Conservation (phyloP, 2,888 invertebrate species). For the Tuberolachnus salignus region DNA sequence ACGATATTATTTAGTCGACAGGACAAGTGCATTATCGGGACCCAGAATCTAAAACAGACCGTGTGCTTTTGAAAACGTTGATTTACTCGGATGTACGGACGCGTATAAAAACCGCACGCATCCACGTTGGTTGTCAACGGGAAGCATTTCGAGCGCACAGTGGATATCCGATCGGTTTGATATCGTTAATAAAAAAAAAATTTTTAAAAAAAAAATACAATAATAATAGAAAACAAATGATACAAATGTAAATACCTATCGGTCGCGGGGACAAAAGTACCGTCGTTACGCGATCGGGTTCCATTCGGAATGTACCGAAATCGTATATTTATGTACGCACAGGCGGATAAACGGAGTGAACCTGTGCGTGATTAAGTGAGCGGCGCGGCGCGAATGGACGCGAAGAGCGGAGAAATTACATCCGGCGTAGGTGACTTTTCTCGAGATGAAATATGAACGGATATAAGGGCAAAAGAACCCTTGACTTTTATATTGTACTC, state of each 20-base stretch:
- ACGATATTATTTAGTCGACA: too few species aligned
- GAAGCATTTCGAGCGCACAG: background rate
- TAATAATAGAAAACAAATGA: background rate
- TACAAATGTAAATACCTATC: background rate
- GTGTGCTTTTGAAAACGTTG: too few species aligned
- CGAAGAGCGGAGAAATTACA: constrained; percentile 8
- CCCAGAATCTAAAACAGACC: too few species aligned
- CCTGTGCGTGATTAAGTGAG: background rate
- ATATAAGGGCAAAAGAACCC: constrained; percentile 24
- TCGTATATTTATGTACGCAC: background rate
- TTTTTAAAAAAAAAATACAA: too few species aligned
- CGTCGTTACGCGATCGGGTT: background rate
- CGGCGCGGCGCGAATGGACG: background rate
- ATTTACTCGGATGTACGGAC: too few species aligned
- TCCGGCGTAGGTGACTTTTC: background rate
- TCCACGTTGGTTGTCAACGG: too few species aligned
- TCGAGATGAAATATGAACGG: constrained; percentile 40
- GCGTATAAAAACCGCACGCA: too few species aligned
- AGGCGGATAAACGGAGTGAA: background rate
- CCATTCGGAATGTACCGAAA: background rate
- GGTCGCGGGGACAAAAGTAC: background rate
- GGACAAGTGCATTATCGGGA: too few species aligned
- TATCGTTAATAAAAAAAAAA: background rate
- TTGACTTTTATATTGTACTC: constrained; percentile 38
- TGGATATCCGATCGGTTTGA: background rate